phyloP scores from a whole-genome alignment of 2,113 vertebrate species.

The Cercocebus atys region DNA sequence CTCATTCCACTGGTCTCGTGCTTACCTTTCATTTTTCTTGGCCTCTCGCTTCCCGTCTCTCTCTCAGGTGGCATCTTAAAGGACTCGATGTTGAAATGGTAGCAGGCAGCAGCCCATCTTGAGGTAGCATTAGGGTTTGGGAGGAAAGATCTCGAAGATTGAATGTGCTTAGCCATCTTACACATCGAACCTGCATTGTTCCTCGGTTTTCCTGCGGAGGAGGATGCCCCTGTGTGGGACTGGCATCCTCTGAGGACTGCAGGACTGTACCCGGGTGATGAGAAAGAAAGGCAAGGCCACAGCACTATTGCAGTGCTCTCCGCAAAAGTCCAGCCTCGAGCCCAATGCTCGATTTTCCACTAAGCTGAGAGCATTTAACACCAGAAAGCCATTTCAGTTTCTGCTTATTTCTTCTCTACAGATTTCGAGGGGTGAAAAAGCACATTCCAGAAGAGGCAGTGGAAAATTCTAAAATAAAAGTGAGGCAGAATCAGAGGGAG shows the following conservation, averaged over 20 bases:
- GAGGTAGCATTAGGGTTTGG: not conserved
- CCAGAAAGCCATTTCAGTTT: not conserved
- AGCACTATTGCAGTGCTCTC: accelerated
- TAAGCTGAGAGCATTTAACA: not conserved
- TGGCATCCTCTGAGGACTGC: not conserved
- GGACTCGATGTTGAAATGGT: no score
- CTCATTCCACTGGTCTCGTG: not conserved
- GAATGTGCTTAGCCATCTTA: not conserved
- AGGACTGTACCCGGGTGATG: no score
- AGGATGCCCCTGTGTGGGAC: not conserved
- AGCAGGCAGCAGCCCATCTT: not conserved
- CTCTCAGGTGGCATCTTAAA: not conserved
- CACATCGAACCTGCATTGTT: not conserved
- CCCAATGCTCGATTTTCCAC: not conserved
- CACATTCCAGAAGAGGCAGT: not conserved
- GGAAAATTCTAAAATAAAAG: not conserved
- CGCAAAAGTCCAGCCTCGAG: not conserved
- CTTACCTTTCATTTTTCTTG: not conserved
- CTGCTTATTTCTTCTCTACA: not conserved
- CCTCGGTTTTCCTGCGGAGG: not conserved
- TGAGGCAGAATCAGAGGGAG: not conserved
- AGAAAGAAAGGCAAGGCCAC: no score
- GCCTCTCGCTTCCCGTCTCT: no score
- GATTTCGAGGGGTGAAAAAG: not conserved
- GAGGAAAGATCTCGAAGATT: not conserved